Conservation (phyloP, 2,888 invertebrate species). For the Eupithecia inturbata region DNA sequence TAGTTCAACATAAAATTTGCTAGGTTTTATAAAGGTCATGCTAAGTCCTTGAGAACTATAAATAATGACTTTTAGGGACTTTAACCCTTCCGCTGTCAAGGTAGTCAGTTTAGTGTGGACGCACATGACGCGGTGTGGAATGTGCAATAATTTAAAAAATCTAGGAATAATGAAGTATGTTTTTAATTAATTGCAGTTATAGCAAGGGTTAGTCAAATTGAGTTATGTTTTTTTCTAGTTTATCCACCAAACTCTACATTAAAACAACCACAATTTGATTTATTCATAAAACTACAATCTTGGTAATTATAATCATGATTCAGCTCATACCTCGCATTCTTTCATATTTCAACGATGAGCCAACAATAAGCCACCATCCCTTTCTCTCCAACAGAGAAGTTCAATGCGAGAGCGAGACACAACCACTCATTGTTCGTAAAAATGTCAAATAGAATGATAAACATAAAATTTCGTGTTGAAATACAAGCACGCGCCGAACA, state of each 20-base stretch:
- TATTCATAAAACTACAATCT: constrained; percentile 53
- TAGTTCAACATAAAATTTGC: neutral
- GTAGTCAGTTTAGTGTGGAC: neutral
- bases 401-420: constrained; percentile 60
- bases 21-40: constrained; percentile 10
- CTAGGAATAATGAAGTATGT: neutral
- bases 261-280: constrained; percentile 27
- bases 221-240: neutral
- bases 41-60: neutral
- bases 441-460: constrained; percentile 83
- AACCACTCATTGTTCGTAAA: constrained; percentile 75
- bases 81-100: neutral
- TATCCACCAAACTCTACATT: neutral
- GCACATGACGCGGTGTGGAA: neutral
- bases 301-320: constrained; percentile 74
- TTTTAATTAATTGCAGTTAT: neutral
- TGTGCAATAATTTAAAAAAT: too few species aligned
- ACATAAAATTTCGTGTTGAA: constrained; percentile 80
- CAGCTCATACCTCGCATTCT: constrained; percentile 73
- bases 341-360: constrained; percentile 63
- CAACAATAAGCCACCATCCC: constrained; percentile 66
- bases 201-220: neutral
- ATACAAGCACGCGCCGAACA: constrained; percentile 69
- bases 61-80: neutral
- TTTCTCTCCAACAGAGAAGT: constrained; percentile 54